phyloP scores from a whole-genome alignment of 2,888 invertebrate genomes.

The Tanytarsus gracilentus region DNA sequence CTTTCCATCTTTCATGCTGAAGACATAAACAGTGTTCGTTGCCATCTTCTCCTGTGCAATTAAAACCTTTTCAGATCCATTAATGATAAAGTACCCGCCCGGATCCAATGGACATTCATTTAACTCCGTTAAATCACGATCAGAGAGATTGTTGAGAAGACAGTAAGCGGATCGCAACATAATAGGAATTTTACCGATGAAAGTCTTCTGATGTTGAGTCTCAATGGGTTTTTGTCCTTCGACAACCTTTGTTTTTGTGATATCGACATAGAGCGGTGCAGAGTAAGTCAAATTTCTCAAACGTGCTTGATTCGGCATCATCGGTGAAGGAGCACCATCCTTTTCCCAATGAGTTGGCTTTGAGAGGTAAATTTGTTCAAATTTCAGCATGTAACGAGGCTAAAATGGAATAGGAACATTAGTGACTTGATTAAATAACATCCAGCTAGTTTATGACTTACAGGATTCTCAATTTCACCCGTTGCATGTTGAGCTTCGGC shows the following conservation, averaged over 20 bases:
- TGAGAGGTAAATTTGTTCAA: conserved; percentile 97
- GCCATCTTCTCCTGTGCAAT: conserved; percentile 99
- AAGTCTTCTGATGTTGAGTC: conserved; percentile 65
- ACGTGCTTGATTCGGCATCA: conserved; percentile 99
- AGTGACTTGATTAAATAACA: background rate
- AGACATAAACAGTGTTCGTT: conserved; percentile 99
- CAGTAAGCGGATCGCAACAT: conserved; percentile 99
- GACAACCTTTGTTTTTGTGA: conserved; percentile 89
- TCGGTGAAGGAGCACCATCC: conserved; percentile 96
- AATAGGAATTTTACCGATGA: conserved; percentile 92
- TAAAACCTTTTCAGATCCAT: conserved; percentile 96
- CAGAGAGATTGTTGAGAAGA: conserved; percentile 83
- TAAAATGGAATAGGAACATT: conserved; percentile 37
- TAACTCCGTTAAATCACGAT: conserved; percentile 98
- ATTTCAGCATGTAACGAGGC: conserved; percentile 86
- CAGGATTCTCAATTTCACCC: conserved; percentile 83
- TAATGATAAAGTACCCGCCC: conserved; percentile 99
- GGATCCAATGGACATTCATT: conserved; percentile 99
- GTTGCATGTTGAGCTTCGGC: conserved; percentile 96
- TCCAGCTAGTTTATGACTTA: conserved; percentile 33
- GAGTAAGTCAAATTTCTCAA: conserved; percentile 95
- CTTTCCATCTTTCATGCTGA: conserved; percentile 99
- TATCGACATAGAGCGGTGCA: conserved; percentile 97
- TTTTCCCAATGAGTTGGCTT: conserved; percentile 99
- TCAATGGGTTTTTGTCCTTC: conserved; percentile 85